Percentiles rank a stretch among this genome's conserved stretches.
Conservation (phyloP, 2,113 vertebrate species). For the Tringa solitaria region DNA sequence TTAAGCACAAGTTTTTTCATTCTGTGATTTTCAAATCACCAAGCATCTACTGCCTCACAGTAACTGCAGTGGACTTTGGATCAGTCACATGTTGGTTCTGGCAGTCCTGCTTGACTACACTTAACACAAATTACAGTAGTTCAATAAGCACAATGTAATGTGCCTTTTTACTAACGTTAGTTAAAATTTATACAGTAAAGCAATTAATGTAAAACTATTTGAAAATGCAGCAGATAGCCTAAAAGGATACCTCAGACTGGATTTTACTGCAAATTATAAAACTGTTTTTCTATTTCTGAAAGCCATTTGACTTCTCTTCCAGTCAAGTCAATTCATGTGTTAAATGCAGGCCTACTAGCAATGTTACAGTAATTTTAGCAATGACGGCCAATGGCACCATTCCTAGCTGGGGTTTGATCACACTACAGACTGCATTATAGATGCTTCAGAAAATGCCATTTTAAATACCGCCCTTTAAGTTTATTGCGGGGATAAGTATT, state of each 20-base stretch:
- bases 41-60: neutral
- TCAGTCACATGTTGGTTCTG: neutral
- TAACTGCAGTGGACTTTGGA: neutral
- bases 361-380: neutral
- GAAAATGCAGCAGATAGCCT: neutral
- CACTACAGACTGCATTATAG: neutral
- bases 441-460: neutral
- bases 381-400: neutral
- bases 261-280: neutral
- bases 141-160: neutral
- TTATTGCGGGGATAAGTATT: neutral
- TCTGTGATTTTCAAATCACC: neutral
- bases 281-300: neutral
- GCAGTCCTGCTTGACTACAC: neutral
- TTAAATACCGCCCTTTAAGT: neutral
- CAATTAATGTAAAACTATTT: neutral
- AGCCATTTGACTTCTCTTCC: neutral
- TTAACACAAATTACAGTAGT: neutral
- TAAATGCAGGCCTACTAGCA: slow-evolving; percentile 27
- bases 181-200: neutral
- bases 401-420: slow-evolving; percentile 37
- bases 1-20: neutral
- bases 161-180: neutral
- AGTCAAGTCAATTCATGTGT: slow-evolving; percentile 17
- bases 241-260: neutral